Evolutionary conservation across 2,797 vertebrate genomes (phyloP), one percentile per base, ranked within the genome.

Genomic region (Acanthornis magna): DNA sequence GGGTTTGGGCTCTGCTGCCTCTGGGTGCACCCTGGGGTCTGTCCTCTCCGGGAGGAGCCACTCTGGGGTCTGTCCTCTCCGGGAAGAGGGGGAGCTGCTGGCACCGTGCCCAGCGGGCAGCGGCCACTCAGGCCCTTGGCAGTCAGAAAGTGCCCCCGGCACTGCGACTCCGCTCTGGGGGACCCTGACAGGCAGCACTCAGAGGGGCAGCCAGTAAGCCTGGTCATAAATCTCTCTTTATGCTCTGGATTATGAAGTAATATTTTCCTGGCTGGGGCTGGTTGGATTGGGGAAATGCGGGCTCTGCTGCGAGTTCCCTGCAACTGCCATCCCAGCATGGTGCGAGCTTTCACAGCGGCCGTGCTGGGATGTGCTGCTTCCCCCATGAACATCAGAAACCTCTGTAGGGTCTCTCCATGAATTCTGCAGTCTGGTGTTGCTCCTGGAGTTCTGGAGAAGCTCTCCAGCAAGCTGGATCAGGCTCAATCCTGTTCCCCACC

Each of bases 191-290:
- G 85, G 75, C 86, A 85, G 67, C 9, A 9, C 55, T 76, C 68
- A 34, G 89, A 87, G 88, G 91, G 89, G 85, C 82, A 81, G 94
- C 88, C 89, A 76, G n/a, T 3, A 18, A 90, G 91, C 71, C 34
- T 50, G 58, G 5, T n/a, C 63, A 51, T 93, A 94, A 93, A 88
- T 95, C 90, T 88, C 60, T 66, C 93, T 91, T 81, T 88, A 63
- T 83, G 30, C 66, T 85, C 48, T 53, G 32, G 55, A 63, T 90
- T 81, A 63, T 93, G 94, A 87, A 95, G 93, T 94, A 60, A 93
- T 95, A 76, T 91, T 96, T 97, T 96, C 95, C 94, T 96, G 96
- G 91, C 94, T 4, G 36, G 67, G 22, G 40, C 43, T 23, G 16
- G 65, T 85, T 60, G 85, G 57, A 58, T 0, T 50, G 79, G 83